These are phyloP conservation scores for Tarsius wallacei DNA, from an alignment of 2,797 vertebrate species.

Conservation along the genomic window DNA sequence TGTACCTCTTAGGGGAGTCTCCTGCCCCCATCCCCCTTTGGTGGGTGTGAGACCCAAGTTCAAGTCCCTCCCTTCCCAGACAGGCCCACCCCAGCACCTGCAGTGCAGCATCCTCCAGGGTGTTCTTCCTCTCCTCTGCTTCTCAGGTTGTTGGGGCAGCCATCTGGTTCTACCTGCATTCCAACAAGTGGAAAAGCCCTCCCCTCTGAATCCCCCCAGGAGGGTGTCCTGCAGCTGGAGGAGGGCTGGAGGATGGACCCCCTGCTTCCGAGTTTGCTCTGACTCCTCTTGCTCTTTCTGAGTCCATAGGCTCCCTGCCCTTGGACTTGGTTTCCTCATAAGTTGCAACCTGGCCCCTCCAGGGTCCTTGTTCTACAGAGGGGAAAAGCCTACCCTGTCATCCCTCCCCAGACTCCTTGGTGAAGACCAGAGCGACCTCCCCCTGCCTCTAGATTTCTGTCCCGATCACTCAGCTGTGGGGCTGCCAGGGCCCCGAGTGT, in stretches of 20 bases:
- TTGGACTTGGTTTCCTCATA: neutral
- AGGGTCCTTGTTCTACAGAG: neutral
- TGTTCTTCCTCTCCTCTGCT: no score
- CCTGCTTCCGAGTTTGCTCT: neutral
- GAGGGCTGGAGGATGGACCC: neutral
- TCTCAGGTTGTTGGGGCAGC: neutral
- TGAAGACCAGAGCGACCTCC: neutral
- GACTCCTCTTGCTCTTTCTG: neutral
- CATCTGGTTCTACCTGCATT: neutral
- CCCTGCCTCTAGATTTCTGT: neutral
- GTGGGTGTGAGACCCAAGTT: neutral
- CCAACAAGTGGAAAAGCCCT: neutral
- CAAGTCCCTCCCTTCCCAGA: neutral
- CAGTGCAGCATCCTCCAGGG: accelerated
- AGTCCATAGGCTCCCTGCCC: neutral
- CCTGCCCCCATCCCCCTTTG: neutral
- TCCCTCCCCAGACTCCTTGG: neutral
- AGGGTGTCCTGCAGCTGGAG: neutral
- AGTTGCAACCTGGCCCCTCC: neutral
- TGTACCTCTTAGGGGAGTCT: neutral
- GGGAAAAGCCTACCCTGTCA: neutral
- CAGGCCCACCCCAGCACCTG: neutral
- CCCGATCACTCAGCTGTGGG: neutral
- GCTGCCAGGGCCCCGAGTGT: neutral
- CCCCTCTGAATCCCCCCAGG: neutral